Percentiles rank a stretch among this genome's conserved stretches.
These are phyloP conservation scores for Bucorvus abyssinicus DNA, from an alignment of 2,797 vertebrate genomes.

Conservation along the genomic window DNA sequence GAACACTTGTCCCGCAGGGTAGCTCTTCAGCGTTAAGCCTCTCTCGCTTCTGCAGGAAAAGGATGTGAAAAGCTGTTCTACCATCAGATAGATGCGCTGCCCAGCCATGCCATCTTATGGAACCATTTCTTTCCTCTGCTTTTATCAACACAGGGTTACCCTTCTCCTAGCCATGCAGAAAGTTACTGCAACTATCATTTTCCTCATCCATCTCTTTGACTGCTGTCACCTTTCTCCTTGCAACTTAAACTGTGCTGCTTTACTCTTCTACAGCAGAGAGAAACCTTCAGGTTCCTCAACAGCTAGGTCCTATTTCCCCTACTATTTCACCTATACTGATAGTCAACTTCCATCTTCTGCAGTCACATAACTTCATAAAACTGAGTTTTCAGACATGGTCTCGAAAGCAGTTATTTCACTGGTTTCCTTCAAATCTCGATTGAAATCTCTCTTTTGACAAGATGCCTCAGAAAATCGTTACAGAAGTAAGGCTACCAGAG, in stretches of 20 bases:
- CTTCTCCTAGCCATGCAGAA: background rate
- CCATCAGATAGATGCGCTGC: background rate
- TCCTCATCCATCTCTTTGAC: background rate
- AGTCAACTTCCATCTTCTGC: background rate
- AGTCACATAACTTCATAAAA: background rate
- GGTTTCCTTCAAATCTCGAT: background rate
- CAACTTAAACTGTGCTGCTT: background rate
- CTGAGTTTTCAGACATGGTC: background rate
- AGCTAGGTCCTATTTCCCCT: background rate
- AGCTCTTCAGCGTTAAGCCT: fast-evolving
- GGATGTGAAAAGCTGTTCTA: background rate
- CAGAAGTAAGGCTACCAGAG: background rate
- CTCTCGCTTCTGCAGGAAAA: background rate
- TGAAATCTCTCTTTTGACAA: background rate
- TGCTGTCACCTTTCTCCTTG: background rate
- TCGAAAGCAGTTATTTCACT: background rate
- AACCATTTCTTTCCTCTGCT: background rate
- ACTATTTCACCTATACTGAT: background rate
- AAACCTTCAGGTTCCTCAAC: background rate
- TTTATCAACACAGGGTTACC: background rate
- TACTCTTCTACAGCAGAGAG: background rate
- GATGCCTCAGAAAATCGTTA: background rate
- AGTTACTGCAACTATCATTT: background rate
- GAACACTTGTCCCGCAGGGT: background rate
- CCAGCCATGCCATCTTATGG: background rate